phyloP scores from a whole-genome alignment of 1,140 invertebrate species.

The Aleiodes sp. region DNA sequence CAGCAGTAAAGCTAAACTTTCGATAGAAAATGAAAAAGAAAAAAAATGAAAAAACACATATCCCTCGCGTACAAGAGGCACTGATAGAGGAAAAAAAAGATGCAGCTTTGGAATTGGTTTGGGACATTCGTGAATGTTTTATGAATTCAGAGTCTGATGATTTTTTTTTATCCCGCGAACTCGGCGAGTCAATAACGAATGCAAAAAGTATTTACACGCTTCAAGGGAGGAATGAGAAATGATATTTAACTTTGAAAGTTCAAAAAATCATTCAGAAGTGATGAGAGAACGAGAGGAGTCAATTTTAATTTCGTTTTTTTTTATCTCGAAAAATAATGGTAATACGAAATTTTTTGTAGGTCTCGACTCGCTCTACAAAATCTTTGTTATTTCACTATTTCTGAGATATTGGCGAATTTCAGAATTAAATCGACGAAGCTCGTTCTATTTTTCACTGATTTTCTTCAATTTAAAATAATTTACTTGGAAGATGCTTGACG shows the following conservation, averaged over 20 bases:
- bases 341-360: too few species aligned
- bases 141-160: background rate
- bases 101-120: background rate
- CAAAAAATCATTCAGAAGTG: too few species aligned
- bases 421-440: too few species aligned
- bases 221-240: background rate
- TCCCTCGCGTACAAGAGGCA: background rate
- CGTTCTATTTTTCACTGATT: too few species aligned
- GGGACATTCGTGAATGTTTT: constrained; percentile 3
- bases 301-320: too few species aligned
- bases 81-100: background rate
- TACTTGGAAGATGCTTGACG: too few species aligned
- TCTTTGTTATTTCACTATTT: too few species aligned
- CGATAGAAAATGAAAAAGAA: background rate
- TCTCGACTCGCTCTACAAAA: too few species aligned
- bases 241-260: background rate
- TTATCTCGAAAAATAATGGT: too few species aligned
- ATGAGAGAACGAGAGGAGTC: too few species aligned
- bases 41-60: background rate
- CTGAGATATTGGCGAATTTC: too few species aligned
- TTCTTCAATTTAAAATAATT: too few species aligned
- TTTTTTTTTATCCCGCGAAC: background rate
- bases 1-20: background rate
- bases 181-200: background rate
- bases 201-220: background rate